Percentiles rank a stretch among this genome's conserved stretches.
phyloP scores from a whole-genome alignment of 1,140 invertebrate genomes.

The Harpegnathos saltator region DNA sequence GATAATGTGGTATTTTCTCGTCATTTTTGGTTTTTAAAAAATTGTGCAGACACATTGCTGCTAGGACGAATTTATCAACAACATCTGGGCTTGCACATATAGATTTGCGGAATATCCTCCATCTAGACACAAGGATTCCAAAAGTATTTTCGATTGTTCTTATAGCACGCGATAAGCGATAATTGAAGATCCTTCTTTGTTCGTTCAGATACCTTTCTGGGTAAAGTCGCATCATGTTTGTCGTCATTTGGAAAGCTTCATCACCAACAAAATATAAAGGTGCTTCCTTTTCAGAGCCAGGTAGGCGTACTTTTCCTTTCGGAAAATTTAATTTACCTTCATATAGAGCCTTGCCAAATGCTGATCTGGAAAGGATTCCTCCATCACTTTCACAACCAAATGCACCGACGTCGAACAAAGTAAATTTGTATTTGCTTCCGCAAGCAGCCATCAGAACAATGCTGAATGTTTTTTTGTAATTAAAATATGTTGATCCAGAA shows the following conservation, averaged over 20 bases:
- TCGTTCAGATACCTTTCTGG: neutral
- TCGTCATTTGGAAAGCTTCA: neutral
- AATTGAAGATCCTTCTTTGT: conserved; percentile 1
- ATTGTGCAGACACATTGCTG: neutral
- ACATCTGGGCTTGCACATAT: neutral
- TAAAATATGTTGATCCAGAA: neutral
- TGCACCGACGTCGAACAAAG: neutral
- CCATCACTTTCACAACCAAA: neutral
- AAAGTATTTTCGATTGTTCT: conserved; percentile 13
- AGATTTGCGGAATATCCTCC: neutral
- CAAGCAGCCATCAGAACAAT: neutral
- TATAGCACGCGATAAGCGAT: conserved; percentile 1
- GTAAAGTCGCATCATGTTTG: neutral
- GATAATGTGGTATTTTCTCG: neutral
- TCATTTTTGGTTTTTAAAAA: neutral
- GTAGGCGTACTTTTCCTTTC: neutral
- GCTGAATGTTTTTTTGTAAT: too few species aligned
- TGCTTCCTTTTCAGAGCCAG: neutral
- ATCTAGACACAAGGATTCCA: neutral
- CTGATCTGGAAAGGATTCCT: neutral
- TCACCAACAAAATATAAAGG: conserved; percentile 1
- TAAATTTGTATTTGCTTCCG: neutral
- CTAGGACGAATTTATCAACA: neutral
- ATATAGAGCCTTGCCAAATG: neutral
- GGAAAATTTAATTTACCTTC: neutral